A percentile compares a stretch with the other conserved stretches of the same genome.
Conservation (phyloP, 2,797 vertebrate genomes). For the Neopelma chrysocephalum region DNA sequence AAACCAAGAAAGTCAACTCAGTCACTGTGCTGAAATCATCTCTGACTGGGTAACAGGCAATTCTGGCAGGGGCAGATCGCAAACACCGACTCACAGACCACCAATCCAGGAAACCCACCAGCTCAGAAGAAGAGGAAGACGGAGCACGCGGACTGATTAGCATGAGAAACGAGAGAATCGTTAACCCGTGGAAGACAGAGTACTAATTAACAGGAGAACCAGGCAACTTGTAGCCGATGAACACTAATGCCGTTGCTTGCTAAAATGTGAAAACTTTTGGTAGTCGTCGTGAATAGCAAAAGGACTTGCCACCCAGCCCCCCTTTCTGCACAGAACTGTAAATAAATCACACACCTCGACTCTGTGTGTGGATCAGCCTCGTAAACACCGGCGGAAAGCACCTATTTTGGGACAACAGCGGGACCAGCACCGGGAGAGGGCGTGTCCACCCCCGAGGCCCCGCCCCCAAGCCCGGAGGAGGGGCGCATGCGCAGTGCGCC, state of each 20-base stretch:
- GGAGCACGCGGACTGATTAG: background rate
- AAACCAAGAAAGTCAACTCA: background rate
- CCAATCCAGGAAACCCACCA: fast-evolving
- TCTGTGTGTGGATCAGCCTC: background rate
- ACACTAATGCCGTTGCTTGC: background rate
- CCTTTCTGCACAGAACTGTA: background rate
- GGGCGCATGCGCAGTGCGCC: slow-evolving; percentile 55
- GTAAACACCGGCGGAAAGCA: fast-evolving
- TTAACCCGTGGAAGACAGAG: background rate
- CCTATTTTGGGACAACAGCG: fast-evolving
- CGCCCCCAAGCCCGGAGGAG: background rate
- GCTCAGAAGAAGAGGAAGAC: background rate
- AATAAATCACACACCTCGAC: background rate
- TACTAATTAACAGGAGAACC: background rate
- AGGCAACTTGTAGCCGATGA: background rate
- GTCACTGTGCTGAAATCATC: background rate
- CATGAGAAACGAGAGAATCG: background rate
- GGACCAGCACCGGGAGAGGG: background rate
- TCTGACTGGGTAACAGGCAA: background rate
- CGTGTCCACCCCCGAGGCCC: background rate
- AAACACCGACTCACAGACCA: background rate
- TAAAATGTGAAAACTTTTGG: background rate
- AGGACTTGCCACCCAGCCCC: background rate
- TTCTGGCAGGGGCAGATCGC: background rate
- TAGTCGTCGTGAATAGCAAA: background rate